phyloP scores from a whole-genome alignment of 2,888 invertebrate species.

The Drymonia ruficornis region DNA sequence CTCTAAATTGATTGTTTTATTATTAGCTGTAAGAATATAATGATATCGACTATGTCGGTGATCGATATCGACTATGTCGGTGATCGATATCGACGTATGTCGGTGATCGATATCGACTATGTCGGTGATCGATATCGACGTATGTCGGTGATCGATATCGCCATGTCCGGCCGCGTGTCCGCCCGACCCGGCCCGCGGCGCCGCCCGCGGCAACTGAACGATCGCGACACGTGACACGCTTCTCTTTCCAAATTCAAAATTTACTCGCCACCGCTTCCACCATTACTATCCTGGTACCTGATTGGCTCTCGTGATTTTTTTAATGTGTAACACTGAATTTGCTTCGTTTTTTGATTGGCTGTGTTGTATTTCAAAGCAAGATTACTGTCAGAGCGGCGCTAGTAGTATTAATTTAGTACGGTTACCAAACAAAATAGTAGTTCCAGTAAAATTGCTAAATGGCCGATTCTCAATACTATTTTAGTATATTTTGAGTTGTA shows the following conservation, averaged over 20 bases:
- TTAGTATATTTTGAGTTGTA: too few relatives aligned
- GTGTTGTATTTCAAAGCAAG: conserved; percentile 36
- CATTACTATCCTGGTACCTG: conserved; percentile 28
- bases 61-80: neutral
- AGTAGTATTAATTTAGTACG: neutral
- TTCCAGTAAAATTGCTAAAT: too few relatives aligned
- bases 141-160: conserved; percentile 1
- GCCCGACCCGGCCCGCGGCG: neutral
- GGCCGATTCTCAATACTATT: too few relatives aligned
- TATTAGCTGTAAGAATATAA: too few relatives aligned
- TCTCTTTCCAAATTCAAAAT: conserved; percentile 36
- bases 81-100: neutral
- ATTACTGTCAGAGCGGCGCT: neutral
- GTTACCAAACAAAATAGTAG: too few relatives aligned
- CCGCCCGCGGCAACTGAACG: neutral
- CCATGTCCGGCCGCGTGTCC: neutral
- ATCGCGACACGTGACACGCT: conserved; percentile 19
- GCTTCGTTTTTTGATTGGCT: conserved; percentile 26
- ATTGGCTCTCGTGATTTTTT: conserved; percentile 37
- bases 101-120: neutral
- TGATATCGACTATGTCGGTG: neutral
- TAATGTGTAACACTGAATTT: conserved; percentile 26
- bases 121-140: too few relatives aligned
- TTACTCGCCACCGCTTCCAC: conserved; percentile 16
- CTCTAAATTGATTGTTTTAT: too few relatives aligned